Evolutionary conservation across 1,140 invertebrate genomes (phyloP), one percentile per base, ranked within the genome.

Genomic region (Papilio glaucus): DNA sequence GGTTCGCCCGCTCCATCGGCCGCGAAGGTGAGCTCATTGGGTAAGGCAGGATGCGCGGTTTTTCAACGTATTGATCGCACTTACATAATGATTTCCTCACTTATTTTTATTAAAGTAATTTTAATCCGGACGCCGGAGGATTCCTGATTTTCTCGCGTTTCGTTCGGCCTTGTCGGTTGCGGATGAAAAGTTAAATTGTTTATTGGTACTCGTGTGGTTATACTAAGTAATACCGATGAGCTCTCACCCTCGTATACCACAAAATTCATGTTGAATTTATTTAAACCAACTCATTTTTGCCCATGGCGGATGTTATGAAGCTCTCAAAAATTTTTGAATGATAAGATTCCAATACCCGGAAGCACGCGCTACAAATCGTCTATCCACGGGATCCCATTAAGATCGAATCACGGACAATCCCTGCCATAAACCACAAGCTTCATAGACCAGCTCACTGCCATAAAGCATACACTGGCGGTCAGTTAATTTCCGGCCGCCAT

Each of bases 401-500:
- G 60, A 18, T 18, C 53, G 53, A 29, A 60, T 24, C 6, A 21
- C 21, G 53, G 53, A 26, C 5, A 13, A 37, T 62, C 12, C 12
- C 1, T n/a, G 29, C 33, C 57, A 29, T 26, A 60, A 12, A 5
- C 4, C 13, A 9, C 53, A 0, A 33, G 9, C 60, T 4, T 13
- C n/a, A 37, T 6, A 37, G 8, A 37, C 26, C 26, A 18, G 12
- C 13, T 18, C 49, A 7, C 5, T 0, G 9, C 4, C 49, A 49
- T 24, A 57, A 57, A 37, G 60, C 60, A 62, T 33, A 37, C 12
- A 15, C 60, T 13, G 13, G 13, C 60, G 60, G 60, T 62, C 60
- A 62, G 60, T 37, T 62, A 62, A 62, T 62, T 62, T 62, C 60
- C 60, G 60, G 60, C 13, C 60, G 60, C 26, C 26, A 1, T 62